Evolutionary conservation across 2,888 invertebrate genomes (phyloP).

Genomic region (Asteroscopus sphinx): DNA sequence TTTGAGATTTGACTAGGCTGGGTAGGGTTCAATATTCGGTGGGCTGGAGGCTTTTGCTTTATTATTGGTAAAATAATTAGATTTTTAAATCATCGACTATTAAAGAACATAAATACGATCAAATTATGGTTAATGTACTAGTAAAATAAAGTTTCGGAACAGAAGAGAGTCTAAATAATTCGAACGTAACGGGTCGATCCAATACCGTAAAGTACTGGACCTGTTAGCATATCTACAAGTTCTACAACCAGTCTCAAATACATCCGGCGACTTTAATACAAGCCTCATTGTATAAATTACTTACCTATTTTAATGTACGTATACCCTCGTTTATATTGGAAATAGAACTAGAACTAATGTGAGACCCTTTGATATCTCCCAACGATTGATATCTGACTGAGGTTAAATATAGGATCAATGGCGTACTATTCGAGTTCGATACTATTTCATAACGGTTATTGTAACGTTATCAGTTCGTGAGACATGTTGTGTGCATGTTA

Average conservation of each 20-base stretch:
- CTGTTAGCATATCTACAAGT: slow-evolving; percentile 60
- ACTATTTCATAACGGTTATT: slow-evolving; percentile 50
- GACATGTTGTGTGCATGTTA: slow-evolving; percentile 43
- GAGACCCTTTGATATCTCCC: slow-evolving; percentile 17
- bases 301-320: slow-evolving; percentile 36
- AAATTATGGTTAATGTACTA: slow-evolving; percentile 15
- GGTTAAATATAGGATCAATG: slow-evolving; percentile 39
- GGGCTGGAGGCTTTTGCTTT: no score
- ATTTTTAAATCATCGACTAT: no score
- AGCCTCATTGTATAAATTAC: slow-evolving; percentile 47
- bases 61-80: no score
- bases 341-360: slow-evolving; percentile 32
- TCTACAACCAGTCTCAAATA: slow-evolving; percentile 17
- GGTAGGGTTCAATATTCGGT: no score
- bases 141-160: slow-evolving; percentile 28
- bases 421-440: slow-evolving; percentile 27
- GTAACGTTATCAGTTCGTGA: slow-evolving; percentile 54
- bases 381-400: slow-evolving; percentile 23
- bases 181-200: slow-evolving; percentile 59
- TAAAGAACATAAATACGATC: slow-evolving; percentile 6
- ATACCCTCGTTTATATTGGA: slow-evolving; percentile 20
- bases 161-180: slow-evolving; percentile 53
- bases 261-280: slow-evolving; percentile 1
- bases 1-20: no score
- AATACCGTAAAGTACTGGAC: slow-evolving; percentile 67